Base-by-base conservation (phyloP, 2,113 vertebrate species). In the Canis aureus region DNA sequence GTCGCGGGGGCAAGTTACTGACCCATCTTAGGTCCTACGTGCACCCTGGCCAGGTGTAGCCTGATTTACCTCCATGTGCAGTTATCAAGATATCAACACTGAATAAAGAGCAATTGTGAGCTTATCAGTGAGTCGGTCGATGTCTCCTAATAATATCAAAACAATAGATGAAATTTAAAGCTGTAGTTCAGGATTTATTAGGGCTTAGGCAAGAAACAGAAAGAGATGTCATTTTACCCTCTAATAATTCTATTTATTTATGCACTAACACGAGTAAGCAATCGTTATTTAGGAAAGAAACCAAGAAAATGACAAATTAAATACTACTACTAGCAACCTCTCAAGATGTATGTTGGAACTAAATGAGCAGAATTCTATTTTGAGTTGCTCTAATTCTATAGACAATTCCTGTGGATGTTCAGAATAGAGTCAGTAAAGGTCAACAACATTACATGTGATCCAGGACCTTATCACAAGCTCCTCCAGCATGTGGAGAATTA, bases 391-490 rank as follows among this genome's bases (percentile, higher is more conserved):
- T 90, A 64, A 83, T 83, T 83, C 53, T 91, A 2, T 38, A 88
- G 59, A 87, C 83, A 84, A 15, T 59, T 87, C 29, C 13, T 76
- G 11, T 22, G 29, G 80, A 76, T 76, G 32, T 83, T 95, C 96
- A 80, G 59, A 66, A 94, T 25, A 55, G 38, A 92, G 43, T 80
- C 53, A 80, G 88, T 62, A 85, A 97, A 98, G 83, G 91, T 92
- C 92, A 96, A 6, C 15, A 51, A 38, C 29, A n/a, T 69, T 67
- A 43, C 62, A 94, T 38, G 62, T 5, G 15, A 62, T 83, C 76
- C 35, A 95, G 51, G 62, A 55, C 25, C 57, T 90, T 43, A 53
- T 83, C 81, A 66, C n/a, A 71, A 86, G 60, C 43, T 91, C 22
- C n/a, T 89, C 53, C 29, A 62, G 76, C 64, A 73, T 10, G 81